Percentiles rank a stretch among this genome's conserved stretches.
phyloP scores from a whole-genome alignment of 2,113 vertebrate species.

The Syngnathus scovelli region DNA sequence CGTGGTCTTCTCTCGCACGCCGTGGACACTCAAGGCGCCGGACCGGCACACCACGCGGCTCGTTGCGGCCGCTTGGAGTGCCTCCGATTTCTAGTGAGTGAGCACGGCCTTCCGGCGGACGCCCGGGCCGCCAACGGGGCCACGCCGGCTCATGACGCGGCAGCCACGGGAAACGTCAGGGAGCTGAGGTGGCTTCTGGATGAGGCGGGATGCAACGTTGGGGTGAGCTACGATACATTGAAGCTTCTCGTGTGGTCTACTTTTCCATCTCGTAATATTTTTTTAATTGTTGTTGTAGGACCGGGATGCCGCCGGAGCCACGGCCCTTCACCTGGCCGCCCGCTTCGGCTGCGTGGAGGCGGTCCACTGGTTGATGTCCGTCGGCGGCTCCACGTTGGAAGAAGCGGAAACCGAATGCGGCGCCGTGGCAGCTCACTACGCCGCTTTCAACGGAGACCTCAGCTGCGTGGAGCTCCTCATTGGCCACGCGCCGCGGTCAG shows the following conservation, averaged over 20 bases:
- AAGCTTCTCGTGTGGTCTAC: no score
- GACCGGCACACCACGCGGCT: slow-evolving; percentile 77
- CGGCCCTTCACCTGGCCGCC: slow-evolving; percentile 76
- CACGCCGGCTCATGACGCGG: slow-evolving; percentile 76
- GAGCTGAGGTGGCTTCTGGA: slow-evolving; percentile 69
- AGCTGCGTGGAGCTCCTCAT: slow-evolving; percentile 75
- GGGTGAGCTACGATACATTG: slow-evolving; percentile 56
- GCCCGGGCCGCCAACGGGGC: slow-evolving; percentile 75
- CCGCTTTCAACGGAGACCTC: slow-evolving; percentile 77
- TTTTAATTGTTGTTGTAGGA: slow-evolving; percentile 55
- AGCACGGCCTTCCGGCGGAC: slow-evolving; percentile 63
- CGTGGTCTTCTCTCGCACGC: slow-evolving; percentile 52
- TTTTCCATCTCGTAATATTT: no score
- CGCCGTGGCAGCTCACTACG: slow-evolving; percentile 79
- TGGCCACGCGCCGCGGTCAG: slow-evolving; percentile 66
- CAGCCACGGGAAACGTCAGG: slow-evolving; percentile 70
- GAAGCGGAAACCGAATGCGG: slow-evolving; percentile 71
- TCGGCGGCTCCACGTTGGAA: slow-evolving; percentile 51
- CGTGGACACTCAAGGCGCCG: slow-evolving; percentile 71
- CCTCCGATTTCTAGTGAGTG: slow-evolving; percentile 71
- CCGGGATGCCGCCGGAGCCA: slow-evolving; percentile 72
- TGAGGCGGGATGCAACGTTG: slow-evolving; percentile 57
- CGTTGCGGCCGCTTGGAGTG: slow-evolving; percentile 75
- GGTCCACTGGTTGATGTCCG: slow-evolving; percentile 67
- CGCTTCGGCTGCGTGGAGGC: slow-evolving; percentile 72